Percentiles rank a stretch among this genome's conserved stretches.
Evolutionary conservation across 2,113 vertebrate genomes (phyloP).

Genomic region (Lontra canadensis): DNA sequence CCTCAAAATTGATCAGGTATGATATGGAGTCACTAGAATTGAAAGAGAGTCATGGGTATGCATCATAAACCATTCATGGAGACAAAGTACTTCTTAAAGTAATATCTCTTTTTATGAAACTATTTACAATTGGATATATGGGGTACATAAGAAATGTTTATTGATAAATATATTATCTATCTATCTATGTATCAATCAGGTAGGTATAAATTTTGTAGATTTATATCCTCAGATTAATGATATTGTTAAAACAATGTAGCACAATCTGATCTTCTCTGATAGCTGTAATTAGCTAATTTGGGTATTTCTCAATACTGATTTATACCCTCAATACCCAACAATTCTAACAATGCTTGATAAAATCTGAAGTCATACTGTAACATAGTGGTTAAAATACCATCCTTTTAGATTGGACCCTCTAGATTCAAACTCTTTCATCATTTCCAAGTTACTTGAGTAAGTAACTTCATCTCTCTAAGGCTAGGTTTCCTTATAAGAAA

Average conservation of each 20-base stretch:
- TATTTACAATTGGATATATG: not conserved
- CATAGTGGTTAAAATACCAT: not conserved
- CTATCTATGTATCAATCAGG: not conserved
- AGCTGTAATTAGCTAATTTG: not conserved
- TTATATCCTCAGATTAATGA: not conserved
- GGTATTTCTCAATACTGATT: not conserved
- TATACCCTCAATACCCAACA: not conserved
- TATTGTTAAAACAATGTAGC: not conserved
- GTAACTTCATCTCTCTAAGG: not conserved
- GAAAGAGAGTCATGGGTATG: not conserved
- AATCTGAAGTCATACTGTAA: not conserved
- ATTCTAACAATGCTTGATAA: not conserved
- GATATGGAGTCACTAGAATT: not conserved
- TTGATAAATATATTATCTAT: not conserved
- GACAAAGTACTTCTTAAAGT: not conserved
- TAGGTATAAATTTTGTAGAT: not conserved
- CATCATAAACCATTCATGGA: not conserved
- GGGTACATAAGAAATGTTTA: not conserved
- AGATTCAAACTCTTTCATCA: not conserved
- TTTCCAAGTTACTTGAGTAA: not conserved
- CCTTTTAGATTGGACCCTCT: not conserved
- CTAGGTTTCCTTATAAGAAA: not conserved
- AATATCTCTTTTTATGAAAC: not conserved
- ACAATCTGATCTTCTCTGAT: not conserved
- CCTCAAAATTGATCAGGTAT: not conserved